These are phyloP conservation scores for Stictonetta naevosa DNA, from an alignment of 2,113 vertebrate species.

Conservation along the genomic window DNA sequence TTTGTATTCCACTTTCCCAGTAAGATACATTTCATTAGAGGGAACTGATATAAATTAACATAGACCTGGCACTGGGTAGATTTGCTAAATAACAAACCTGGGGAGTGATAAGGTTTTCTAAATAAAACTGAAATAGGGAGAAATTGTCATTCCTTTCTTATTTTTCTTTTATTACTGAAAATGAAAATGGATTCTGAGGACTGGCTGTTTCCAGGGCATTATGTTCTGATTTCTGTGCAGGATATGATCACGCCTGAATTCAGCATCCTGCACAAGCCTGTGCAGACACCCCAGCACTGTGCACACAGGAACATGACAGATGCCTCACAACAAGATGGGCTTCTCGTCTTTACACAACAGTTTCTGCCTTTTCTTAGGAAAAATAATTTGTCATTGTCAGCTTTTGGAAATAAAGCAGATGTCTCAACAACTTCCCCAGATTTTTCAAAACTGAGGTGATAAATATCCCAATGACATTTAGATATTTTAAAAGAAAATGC, in stretches of 20 bases:
- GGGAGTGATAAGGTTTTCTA: background rate
- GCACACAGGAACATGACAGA: background rate
- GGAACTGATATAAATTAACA: background rate
- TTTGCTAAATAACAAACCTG: background rate
- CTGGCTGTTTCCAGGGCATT: background rate
- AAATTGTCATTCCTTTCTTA: background rate
- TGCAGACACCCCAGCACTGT: background rate
- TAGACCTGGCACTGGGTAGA: background rate
- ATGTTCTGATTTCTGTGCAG: background rate
- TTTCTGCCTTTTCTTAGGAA: background rate
- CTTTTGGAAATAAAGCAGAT: background rate
- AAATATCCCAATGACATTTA: conserved; percentile 50
- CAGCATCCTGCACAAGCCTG: background rate
- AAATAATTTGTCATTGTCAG: background rate
- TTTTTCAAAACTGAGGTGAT: conserved; percentile 49
- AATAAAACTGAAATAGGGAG: background rate
- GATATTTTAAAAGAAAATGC: conserved; percentile 21
- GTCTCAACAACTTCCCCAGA: background rate
- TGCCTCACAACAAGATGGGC: background rate
- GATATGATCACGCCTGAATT: background rate
- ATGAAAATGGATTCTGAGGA: background rate
- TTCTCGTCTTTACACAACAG: background rate
- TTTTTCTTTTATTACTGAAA: background rate
- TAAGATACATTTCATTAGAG: background rate
- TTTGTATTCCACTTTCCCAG: background rate